These are phyloP conservation scores for Anoplolepis gracilipes DNA, from an alignment of 1,140 invertebrate genomes.

Conservation along the genomic window DNA sequence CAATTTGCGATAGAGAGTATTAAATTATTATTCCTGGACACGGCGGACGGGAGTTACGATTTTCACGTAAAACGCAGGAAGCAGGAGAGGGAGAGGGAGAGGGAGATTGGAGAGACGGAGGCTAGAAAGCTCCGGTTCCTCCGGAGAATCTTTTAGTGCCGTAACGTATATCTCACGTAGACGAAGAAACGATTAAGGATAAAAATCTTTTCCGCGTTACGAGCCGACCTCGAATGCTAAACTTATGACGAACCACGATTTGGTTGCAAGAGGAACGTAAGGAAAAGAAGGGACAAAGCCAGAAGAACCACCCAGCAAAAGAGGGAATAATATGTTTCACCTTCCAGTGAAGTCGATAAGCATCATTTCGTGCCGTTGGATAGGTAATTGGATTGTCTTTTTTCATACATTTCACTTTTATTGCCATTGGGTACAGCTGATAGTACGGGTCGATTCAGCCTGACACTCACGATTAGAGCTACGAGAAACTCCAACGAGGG, in stretches of 20 bases:
- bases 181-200: slow-evolving; percentile 64
- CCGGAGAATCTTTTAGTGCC: slow-evolving; percentile 26
- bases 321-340: slow-evolving; percentile 71
- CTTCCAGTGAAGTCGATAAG: slow-evolving; percentile 67
- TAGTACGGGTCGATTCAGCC: slow-evolving; percentile 51
- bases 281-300: background rate
- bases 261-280: background rate
- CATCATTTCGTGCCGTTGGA: slow-evolving; percentile 65
- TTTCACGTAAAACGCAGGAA: slow-evolving; percentile 3
- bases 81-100: background rate
- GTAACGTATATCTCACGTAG: slow-evolving; percentile 35
- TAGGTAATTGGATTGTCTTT: slow-evolving; percentile 79
- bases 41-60: slow-evolving; percentile 30
- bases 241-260: slow-evolving; percentile 50
- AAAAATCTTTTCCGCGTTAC: slow-evolving; percentile 54
- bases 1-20: slow-evolving; percentile 60
- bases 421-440: slow-evolving; percentile 45
- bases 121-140: background rate
- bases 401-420: slow-evolving; percentile 76
- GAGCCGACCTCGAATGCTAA: slow-evolving; percentile 14
- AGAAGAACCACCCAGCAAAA: slow-evolving; percentile 35
- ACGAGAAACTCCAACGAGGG: slow-evolving; percentile 38
- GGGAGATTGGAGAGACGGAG: no score
- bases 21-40: slow-evolving; percentile 58
- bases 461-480: slow-evolving; percentile 67